Evolutionary conservation across 35 echinoderm and acorn worm species (phyloP), one percentile per base, ranked within the genome.

Genomic region (Hemicentrotus pulcherrimus): DNA sequence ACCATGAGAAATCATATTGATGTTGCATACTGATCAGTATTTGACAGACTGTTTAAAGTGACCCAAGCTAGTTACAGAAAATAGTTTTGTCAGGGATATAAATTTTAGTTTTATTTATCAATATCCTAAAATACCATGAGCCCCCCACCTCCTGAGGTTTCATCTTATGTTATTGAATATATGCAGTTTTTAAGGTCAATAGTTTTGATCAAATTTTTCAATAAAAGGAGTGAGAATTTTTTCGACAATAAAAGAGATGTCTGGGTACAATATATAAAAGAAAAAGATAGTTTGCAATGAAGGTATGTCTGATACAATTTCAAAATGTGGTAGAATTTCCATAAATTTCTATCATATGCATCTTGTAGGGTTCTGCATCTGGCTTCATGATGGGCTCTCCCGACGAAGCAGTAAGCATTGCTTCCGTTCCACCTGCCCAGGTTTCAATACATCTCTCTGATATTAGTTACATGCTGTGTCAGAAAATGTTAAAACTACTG

Each of bases 401-500:
- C 19, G 22, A 78, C 65, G 4, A 78, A n/a, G 19, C 24, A 28
- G 19, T 78, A 22, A 5, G 65, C 65, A 28, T 78, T 4, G 19
- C 3, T 28, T 78, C 65, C 22, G 2, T 28, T 28, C 2, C 65
- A 78, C 65, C 65, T 78, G 65, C 65, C 65, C 65, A 78, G 65
- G 65, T 78, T 78, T 78, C 65, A 78, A 78, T 78, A 78, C 65
- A 78, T 78, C n/a, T 78, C 19, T 6, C 65, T 11, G 28, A 78
- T 78, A 78, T 78, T 78, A 78, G 65, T 78, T 78, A 78, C 65
- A 78, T 78, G 65, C 65, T 78, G 65, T 78, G 65, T 78, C 65
- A 78, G 65, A 78, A 78, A 55, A 78, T 18, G 65, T n/a, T 78
- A 78, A 78, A 78, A 78, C 65, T 78, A 78, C 65, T 18, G 65